phyloP scores from a whole-genome alignment of 2,888 invertebrate genomes.

The Cancer borealis region DNA sequence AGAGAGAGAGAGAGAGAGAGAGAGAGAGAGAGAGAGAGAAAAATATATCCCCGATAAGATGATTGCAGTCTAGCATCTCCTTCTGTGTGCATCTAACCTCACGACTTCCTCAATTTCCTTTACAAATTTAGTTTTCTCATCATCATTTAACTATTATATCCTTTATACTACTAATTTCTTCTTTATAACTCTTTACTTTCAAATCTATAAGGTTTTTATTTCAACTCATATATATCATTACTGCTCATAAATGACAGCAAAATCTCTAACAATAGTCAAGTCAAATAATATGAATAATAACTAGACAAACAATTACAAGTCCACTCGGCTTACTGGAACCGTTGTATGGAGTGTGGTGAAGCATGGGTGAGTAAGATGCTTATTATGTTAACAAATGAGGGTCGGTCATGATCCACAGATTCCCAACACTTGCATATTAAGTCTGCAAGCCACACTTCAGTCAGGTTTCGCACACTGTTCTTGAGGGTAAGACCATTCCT shows the following conservation, averaged over 20 bases:
- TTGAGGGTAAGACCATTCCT: conserved; percentile 48
- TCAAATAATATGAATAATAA: neutral
- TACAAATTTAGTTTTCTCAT: too few species aligned
- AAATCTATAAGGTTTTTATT: too few species aligned
- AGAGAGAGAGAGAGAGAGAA: too few species aligned
- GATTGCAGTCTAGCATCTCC: too few species aligned
- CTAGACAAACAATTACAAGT: neutral
- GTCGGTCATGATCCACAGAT: conserved; percentile 17
- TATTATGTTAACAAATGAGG: conserved; percentile 54
- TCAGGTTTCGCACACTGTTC: neutral
- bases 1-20: too few species aligned
- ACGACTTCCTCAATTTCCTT: too few species aligned
- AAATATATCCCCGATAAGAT: too few species aligned
- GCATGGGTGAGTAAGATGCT: conserved; percentile 21
- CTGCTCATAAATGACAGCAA: neutral
- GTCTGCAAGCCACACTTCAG: conserved; percentile 20
- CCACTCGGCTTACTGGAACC: conserved; percentile 35
- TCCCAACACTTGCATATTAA: conserved; percentile 55
- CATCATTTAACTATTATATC: too few species aligned
- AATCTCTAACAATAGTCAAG: neutral
- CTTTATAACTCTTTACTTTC: too few species aligned
- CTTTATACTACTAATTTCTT: too few species aligned
- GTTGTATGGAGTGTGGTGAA: conserved; percentile 41
- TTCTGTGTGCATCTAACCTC: too few species aligned
- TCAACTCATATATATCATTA: neutral